Evolutionary conservation across 2,888 invertebrate species (phyloP).

Genomic region (Hydroisotoma schaefferi): DNA sequence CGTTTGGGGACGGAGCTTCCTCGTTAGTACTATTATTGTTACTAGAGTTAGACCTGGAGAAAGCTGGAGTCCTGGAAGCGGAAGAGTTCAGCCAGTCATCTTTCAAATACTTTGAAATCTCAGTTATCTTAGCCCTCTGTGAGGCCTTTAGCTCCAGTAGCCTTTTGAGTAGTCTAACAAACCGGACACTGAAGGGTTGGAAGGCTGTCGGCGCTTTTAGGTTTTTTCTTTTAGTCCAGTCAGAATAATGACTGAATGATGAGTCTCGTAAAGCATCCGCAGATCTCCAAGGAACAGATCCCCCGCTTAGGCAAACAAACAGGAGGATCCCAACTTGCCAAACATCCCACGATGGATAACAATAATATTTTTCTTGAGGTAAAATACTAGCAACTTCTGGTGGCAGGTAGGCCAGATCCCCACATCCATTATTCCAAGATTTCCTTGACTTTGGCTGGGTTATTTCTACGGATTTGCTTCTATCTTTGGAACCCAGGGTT

Average conservation of each 20-base stretch:
- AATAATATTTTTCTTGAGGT: slow-evolving; percentile 63
- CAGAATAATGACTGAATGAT: slow-evolving; percentile 63
- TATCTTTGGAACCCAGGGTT: not conserved
- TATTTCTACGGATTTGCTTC: too few relatives aligned
- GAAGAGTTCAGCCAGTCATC: slow-evolving; percentile 41
- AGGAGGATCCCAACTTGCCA: slow-evolving; percentile 75
- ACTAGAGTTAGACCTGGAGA: too few relatives aligned
- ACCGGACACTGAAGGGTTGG: slow-evolving; percentile 61
- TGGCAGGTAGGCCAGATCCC: slow-evolving; percentile 23
- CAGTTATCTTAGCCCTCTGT: slow-evolving; percentile 41
- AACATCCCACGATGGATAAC: slow-evolving; percentile 65
- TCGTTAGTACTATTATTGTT: too few relatives aligned
- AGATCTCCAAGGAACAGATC: slow-evolving; percentile 68
- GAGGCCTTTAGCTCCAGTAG: slow-evolving; percentile 44
- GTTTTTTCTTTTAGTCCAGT: slow-evolving; percentile 64
- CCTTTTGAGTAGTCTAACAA: slow-evolving; percentile 42
- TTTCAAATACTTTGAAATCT: slow-evolving; percentile 42
- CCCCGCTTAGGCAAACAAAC: slow-evolving; percentile 63
- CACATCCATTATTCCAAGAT: not conserved
- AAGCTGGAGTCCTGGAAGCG: slow-evolving; percentile 7
- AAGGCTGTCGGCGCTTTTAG: slow-evolving; percentile 60
- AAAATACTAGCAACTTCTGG: slow-evolving; percentile 57
- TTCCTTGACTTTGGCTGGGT: slow-evolving; percentile 47
- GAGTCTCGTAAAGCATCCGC: slow-evolving; percentile 67
- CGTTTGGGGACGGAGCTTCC: too few relatives aligned